These are phyloP conservation scores for Avahi laniger DNA, from an alignment of 2,797 vertebrate genomes.

Conservation along the genomic window DNA sequence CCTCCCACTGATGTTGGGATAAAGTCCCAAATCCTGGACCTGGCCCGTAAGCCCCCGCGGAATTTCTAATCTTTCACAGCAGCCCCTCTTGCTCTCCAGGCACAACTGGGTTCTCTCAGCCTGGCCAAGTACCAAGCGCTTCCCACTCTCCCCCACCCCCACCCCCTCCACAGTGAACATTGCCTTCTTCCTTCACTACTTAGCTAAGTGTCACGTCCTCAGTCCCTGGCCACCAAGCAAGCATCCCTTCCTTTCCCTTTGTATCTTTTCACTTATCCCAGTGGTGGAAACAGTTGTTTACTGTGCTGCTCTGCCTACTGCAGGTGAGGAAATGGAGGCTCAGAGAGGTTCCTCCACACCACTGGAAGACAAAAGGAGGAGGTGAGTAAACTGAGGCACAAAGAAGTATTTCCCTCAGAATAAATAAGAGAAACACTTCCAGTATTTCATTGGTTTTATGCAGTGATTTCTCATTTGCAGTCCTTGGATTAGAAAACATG, in stretches of 20 bases:
- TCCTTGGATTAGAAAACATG: background rate
- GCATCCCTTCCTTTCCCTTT: background rate
- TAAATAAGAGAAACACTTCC: background rate
- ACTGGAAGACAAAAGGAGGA: background rate
- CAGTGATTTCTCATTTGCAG: background rate
- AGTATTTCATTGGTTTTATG: background rate
- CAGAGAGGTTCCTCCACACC: background rate
- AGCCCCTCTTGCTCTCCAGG: background rate
- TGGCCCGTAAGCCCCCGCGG: fast-evolving
- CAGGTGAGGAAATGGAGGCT: background rate
- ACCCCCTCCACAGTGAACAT: background rate
- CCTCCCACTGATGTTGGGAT: background rate
- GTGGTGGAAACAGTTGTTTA: background rate
- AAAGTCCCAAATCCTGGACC: background rate
- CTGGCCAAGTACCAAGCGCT: background rate
- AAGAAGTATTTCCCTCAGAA: background rate
- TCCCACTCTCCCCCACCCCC: background rate
- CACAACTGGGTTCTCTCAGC: background rate
- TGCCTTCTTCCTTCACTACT: background rate
- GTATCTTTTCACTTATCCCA: background rate
- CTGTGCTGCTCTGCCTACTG: background rate
- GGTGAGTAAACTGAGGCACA: background rate
- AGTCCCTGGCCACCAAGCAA: background rate
- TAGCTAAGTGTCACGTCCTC: background rate
- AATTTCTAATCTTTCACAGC: background rate